Base-by-base conservation (phyloP, 1,140 invertebrate genomes). In the Aricia agestis region DNA sequence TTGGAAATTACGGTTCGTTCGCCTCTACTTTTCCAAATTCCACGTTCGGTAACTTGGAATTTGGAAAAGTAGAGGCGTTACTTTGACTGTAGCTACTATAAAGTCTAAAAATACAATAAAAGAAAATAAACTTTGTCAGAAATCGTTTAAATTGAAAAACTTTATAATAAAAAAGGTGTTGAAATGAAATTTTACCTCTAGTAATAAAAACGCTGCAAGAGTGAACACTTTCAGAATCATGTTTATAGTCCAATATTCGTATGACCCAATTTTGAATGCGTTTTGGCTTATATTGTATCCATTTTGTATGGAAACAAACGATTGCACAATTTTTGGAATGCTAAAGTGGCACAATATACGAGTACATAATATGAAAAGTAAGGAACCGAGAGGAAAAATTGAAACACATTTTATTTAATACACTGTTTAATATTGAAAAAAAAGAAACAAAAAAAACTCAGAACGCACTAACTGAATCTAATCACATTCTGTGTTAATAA, bases 401-500 rank as follows among this genome's bases (percentile, higher is more conserved):
- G 11, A 52, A 52, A 52, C 10, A 42, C 41, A 52, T 52, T 11
- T 52, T 52, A 52, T 52, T 4, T 52, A 52, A 10, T 13, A 13
- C 13, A 52, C 13, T 52, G 13, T 52, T 52, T 52, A 52, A 13
- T 52, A 52, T 36, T 36, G 36, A 52, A 9, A 15, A 52, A 52
- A 7, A 63, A 63, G 6, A 63, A 31, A 19, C n/a, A 58, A 58
- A 63, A 19, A 19, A 63, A 10, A 25, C 25, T 19, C 15, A 59
- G 7, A 18, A 59, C 7, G n/a, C 18, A 63, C 18, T 63, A 25
- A 11, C 19, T 19, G 58, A 59, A 63, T 4, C 18, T 63, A 63
- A 19, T 63, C 59, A 63, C 59, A 63, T 19, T 80, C 76, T 36
- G 76, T 69, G 45, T 65, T 74, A 66, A 78, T 75, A 31, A 71